These are phyloP conservation scores for Melieria picta DNA, from an alignment of 2,888 invertebrate genomes.

Conservation along the genomic window DNA sequence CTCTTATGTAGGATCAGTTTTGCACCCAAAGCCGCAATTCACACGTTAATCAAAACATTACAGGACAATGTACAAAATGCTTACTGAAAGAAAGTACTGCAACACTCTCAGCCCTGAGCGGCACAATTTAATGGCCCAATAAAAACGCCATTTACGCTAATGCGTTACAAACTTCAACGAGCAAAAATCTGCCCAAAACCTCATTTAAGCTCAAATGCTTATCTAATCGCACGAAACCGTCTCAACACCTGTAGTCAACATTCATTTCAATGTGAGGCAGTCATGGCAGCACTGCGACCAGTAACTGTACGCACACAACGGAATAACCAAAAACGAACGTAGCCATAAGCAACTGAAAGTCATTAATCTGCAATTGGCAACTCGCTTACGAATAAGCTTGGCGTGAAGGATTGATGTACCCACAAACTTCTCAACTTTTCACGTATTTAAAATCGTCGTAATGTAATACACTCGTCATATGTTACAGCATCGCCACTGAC, in stretches of 20 bases:
- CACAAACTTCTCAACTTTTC: too few species aligned
- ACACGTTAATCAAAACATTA: slow-evolving; percentile 62
- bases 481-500: too few species aligned
- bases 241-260: slow-evolving; percentile 60
- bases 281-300: neutral
- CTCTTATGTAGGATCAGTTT: slow-evolving; percentile 57
- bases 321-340: slow-evolving; percentile 1
- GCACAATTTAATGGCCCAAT: slow-evolving; percentile 64
- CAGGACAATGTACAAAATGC: slow-evolving; percentile 27
- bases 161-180: slow-evolving; percentile 39
- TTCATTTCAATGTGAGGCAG: slow-evolving; percentile 12
- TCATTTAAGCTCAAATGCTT: slow-evolving; percentile 59
- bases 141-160: slow-evolving; percentile 65
- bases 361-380: slow-evolving; percentile 66
- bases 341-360: slow-evolving; percentile 37
- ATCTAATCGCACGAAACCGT: slow-evolving; percentile 63
- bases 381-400: slow-evolving; percentile 26
- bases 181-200: slow-evolving; percentile 39
- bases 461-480: too few species aligned
- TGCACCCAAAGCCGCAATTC: slow-evolving; percentile 44
- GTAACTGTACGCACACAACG: neutral
- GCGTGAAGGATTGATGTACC: too few species aligned
- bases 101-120: slow-evolving; percentile 39
- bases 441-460: too few species aligned
- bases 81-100: slow-evolving; percentile 9